Evolutionary conservation across 2,888 invertebrate species (phyloP), one percentile per base, ranked within the genome.

Genomic region (Amphiduros pacificus): DNA sequence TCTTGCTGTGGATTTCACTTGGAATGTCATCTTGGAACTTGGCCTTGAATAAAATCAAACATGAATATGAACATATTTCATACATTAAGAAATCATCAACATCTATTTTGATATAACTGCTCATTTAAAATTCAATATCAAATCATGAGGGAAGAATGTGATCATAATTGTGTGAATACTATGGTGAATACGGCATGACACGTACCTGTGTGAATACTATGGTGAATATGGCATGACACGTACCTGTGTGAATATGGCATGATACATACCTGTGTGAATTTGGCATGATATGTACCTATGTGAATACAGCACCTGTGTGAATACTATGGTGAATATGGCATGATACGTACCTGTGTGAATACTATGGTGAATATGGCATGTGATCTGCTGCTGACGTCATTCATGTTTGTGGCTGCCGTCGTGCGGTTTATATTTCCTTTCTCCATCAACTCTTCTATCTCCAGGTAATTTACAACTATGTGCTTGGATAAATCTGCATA

Each of bases 371-470:
- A 83, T 53, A 87, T 87, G 32, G 88, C 89, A 64, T 85, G 85
- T 79, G 68, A 87, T 80, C 73, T 87, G 86, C 74, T 87, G 84
- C 90, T 91, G 52, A 86, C 86, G 26, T 87, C 85, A 80, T 92
- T 91, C 57, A 89, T 87, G 44, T 87, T 85, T 2, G 91, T 91
- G 24, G 90, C 87, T 0, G 90, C 91, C 20, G 89, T 89, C 68
- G 88, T 87, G 11, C 91, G 50, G 64, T 75, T 74, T 48, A 64
- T 65, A 66, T 80, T 81, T 49, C 81, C 81, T 63, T 72, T 73
- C 29, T 66, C 67, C 73, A 81, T 76, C 22, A 81, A 66, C 2
- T 68, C 71, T 60, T 74, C 70, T 26, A 81, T 75, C 57, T 78
- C 79, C 24, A 68, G 68, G 63, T 74, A 79, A 59, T 71, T 73